Conservation (phyloP, 1,140 invertebrate genomes). For the Papilio dardanus region DNA sequence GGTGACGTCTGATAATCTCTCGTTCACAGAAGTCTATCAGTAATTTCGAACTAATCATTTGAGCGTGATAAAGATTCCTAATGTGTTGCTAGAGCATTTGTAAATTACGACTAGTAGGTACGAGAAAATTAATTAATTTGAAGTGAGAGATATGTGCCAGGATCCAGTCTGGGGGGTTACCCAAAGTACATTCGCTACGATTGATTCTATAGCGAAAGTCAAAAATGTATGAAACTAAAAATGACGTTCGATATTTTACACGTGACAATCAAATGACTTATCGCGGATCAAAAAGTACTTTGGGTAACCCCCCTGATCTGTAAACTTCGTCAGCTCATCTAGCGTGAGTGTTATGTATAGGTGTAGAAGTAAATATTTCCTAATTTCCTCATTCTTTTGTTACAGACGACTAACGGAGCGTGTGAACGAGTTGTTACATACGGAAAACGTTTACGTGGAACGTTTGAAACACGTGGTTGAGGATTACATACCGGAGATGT, state of each 20-base stretch:
- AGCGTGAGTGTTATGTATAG: neutral
- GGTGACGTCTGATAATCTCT: neutral
- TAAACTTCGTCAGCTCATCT: neutral
- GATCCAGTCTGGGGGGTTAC: neutral
- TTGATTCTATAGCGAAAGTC: no score
- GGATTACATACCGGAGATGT: constrained; percentile 78
- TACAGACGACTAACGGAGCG: constrained; percentile 75
- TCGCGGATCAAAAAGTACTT: no score
- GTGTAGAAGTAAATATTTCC: no score
- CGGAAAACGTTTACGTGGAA: constrained; percentile 78
- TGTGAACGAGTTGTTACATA: constrained; percentile 77
- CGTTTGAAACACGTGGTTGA: constrained; percentile 74
- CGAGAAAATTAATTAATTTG: no score
- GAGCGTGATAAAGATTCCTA: neutral
- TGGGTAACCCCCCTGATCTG: no score
- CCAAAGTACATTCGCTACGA: no score
- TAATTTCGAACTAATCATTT: neutral
- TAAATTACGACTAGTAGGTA: no score
- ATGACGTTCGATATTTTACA: no score
- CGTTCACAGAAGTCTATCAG: neutral
- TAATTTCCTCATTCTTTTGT: constrained; percentile 34
- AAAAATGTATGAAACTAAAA: no score
- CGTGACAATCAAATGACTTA: no score
- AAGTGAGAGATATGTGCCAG: neutral
- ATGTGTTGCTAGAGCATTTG: no score